phyloP scores from a whole-genome alignment of 2,797 vertebrate genomes.

The Nasua narica region DNA sequence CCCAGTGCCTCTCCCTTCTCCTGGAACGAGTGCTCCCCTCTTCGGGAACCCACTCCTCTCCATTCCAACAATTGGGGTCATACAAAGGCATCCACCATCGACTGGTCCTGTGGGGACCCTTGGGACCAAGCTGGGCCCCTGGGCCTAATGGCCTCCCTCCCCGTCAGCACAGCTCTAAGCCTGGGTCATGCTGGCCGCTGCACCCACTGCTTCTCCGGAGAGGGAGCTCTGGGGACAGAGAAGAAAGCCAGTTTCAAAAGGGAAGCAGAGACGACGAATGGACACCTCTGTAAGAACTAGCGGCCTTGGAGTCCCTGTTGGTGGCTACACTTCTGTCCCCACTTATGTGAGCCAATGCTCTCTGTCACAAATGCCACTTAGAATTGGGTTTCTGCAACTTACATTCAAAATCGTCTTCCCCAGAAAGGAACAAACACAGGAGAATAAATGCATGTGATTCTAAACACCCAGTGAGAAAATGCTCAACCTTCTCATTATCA shows the following conservation, averaged over 20 bases:
- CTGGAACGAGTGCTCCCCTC: no score
- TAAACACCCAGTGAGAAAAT: no score
- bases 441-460: rapidly evolving
- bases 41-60: background rate
- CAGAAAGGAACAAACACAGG: background rate
- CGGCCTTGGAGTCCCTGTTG: background rate
- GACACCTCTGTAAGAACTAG: background rate
- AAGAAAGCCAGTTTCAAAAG: background rate
- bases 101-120: background rate
- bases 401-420: background rate
- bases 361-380: background rate
- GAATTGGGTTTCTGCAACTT: background rate
- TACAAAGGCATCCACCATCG: background rate
- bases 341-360: no score
- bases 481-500: background rate
- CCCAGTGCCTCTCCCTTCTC: background rate
- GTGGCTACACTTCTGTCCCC: background rate
- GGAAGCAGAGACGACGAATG: background rate
- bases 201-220: background rate
- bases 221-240: rapidly evolving
- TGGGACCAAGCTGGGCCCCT: background rate
- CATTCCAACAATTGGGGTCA: background rate
- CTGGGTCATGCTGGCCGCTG: rapidly evolving
- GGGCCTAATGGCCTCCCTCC: background rate
- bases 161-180: rapidly evolving